Conservation (phyloP, 2,888 invertebrate genomes). For the Drosophila acutilabella region DNA sequence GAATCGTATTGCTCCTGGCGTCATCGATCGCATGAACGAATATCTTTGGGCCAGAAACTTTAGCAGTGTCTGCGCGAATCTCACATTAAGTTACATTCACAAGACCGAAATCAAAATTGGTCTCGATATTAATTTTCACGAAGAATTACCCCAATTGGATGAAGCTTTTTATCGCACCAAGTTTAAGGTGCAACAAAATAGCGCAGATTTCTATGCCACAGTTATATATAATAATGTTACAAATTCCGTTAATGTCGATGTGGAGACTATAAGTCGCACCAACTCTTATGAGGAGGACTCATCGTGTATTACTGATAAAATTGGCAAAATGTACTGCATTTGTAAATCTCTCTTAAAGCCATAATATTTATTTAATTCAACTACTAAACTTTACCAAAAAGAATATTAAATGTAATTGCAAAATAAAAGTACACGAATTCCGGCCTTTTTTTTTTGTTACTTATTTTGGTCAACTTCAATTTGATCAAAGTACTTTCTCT, state of each 20-base stretch:
- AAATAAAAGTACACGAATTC: no score
- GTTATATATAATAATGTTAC: constrained; percentile 83
- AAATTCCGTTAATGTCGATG: constrained; percentile 84
- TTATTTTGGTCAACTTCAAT: no score
- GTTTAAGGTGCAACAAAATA: constrained; percentile 88
- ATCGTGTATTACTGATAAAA: constrained; percentile 83
- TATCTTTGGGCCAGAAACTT: constrained; percentile 53
- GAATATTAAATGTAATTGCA: no score
- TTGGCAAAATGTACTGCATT: constrained; percentile 66
- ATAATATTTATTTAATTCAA: neutral
- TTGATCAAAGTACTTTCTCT: no score
- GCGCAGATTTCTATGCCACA: constrained; percentile 89
- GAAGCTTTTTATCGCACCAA: constrained; percentile 83
- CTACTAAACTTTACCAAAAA: no score
- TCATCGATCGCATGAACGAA: constrained; percentile 58
- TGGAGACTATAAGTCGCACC: constrained; percentile 87
- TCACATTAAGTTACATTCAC: constrained; percentile 54
- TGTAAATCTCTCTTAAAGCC: constrained; percentile 30
- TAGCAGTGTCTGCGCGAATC: constrained; percentile 46
- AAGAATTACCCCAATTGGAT: constrained; percentile 9
- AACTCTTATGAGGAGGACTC: constrained; percentile 86
- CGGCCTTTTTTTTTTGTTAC: no score
- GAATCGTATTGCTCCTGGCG: constrained; percentile 36
- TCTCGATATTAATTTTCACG: constrained; percentile 29
- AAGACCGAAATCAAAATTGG: constrained; percentile 50